phyloP scores from a whole-genome alignment of 2,888 invertebrate species.

The Chrysopilus asiliformis region DNA sequence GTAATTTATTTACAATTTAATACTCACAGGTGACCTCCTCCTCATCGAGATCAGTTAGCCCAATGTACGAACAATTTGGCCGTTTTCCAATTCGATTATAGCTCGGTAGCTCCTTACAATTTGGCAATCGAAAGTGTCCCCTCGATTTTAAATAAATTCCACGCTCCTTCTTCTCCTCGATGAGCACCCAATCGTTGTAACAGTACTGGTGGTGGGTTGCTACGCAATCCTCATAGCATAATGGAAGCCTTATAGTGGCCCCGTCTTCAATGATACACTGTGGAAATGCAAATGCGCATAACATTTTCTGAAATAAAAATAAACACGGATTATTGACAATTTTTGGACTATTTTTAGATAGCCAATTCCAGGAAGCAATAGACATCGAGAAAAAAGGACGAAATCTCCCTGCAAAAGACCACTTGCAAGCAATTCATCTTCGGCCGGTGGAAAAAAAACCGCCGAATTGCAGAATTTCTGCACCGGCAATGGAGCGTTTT shows the following conservation, averaged over 20 bases:
- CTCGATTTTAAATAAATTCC: constrained; percentile 66
- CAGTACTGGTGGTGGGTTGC: constrained; percentile 85
- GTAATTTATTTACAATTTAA: not conserved
- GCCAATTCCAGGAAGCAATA: no score
- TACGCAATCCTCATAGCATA: constrained; percentile 88
- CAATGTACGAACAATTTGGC: constrained; percentile 67
- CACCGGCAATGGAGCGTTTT: no score
- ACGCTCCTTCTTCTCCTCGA: constrained; percentile 74
- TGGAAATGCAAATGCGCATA: constrained; percentile 88
- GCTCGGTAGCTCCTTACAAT: constrained; percentile 68
- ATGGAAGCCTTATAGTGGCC: constrained; percentile 55
- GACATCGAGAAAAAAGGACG: no score
- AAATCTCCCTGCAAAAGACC: no score
- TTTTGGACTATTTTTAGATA: no score
- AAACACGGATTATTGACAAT: no score
- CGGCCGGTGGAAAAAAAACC: no score
- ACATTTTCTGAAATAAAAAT: no score
- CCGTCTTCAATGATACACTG: constrained; percentile 58
- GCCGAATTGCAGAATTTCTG: no score
- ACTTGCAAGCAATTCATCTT: no score
- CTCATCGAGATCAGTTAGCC: constrained; percentile 67
- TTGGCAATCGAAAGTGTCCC: constrained; percentile 78
- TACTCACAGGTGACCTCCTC: constrained; percentile 69
- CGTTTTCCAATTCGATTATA: constrained; percentile 48
- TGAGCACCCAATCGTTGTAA: constrained; percentile 82